A percentile compares a stretch with the other conserved stretches of the same genome.
Conservation (phyloP, 1,140 invertebrate species). For the Neocloeon triangulifer region DNA sequence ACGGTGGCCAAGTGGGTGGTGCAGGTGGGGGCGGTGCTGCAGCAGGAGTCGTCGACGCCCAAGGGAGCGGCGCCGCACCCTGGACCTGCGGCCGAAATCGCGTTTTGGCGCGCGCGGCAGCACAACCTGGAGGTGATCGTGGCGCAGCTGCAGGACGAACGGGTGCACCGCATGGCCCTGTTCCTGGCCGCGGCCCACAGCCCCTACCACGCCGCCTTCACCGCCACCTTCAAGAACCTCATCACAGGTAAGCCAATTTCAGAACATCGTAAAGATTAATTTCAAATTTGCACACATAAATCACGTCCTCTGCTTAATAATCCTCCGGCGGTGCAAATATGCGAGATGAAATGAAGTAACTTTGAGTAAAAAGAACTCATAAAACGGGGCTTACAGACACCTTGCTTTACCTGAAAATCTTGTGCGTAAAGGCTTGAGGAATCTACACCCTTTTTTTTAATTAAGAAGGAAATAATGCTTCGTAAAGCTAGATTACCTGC, state of each 20-base stretch:
- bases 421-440: no score
- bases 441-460: no score
- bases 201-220: slow-evolving; percentile 46
- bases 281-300: no score
- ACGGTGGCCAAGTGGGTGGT: slow-evolving; percentile 63
- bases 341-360: no score
- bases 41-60: slow-evolving; percentile 40
- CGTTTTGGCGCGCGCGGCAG: slow-evolving; percentile 32
- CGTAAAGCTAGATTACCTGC: no score
- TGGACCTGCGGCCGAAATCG: slow-evolving; percentile 38
- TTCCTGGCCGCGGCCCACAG: slow-evolving; percentile 48
- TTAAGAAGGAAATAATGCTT: no score
- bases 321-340: slow-evolving; percentile 10
- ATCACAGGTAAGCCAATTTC: slow-evolving; percentile 29
- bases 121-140: slow-evolving; percentile 51
- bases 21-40: slow-evolving; percentile 52
- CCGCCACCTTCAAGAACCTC: slow-evolving; percentile 36
- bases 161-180: slow-evolving; percentile 55
- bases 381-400: no score
- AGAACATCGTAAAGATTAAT: slow-evolving; percentile 9
- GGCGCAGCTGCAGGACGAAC: slow-evolving; percentile 48
- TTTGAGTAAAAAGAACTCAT: no score
- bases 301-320: slow-evolving; percentile 12
- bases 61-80: slow-evolving; percentile 36
- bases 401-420: no score